phyloP scores from a whole-genome alignment of 2,888 invertebrate genomes.

The Acleris sparsana region DNA sequence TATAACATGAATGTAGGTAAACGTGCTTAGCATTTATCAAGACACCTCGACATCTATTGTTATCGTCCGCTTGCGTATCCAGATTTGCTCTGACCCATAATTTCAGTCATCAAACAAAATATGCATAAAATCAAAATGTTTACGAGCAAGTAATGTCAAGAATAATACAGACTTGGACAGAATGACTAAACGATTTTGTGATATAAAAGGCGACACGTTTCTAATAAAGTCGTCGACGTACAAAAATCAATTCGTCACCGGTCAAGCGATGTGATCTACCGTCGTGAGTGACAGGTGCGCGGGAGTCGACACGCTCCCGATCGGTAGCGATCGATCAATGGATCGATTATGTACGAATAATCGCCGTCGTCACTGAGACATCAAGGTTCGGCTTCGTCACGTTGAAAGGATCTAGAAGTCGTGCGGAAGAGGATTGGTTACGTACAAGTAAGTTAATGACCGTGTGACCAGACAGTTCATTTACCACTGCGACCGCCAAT shows the following conservation, averaged over 20 bases:
- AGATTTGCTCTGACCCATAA: no score
- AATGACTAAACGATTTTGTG: neutral
- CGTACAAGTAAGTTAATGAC: conserved; percentile 27
- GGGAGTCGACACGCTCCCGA: conserved; percentile 57
- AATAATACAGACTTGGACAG: neutral
- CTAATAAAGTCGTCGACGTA: conserved; percentile 71
- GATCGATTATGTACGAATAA: conserved; percentile 74
- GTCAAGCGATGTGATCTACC: conserved; percentile 73
- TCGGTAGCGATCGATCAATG: conserved; percentile 62
- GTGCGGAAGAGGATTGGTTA: conserved; percentile 70
- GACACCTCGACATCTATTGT: no score
- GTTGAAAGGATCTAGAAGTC: conserved; percentile 70
- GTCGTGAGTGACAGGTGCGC: conserved; percentile 67
- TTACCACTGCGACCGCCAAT: neutral
- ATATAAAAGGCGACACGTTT: conserved; percentile 53
- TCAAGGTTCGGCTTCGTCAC: conserved; percentile 62
- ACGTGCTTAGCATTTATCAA: no score
- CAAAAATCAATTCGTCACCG: conserved; percentile 75
- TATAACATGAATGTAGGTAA: no score
- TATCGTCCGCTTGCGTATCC: no score
- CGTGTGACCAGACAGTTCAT: conserved; percentile 15
- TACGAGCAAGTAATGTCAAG: no score
- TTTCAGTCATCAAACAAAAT: no score
- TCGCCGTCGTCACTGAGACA: conserved; percentile 55
- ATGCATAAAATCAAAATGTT: no score